A percentile compares a stretch with the other conserved stretches of the same genome.
Conservation (phyloP, 1,140 invertebrate genomes). For the Heliconius himera region DNA sequence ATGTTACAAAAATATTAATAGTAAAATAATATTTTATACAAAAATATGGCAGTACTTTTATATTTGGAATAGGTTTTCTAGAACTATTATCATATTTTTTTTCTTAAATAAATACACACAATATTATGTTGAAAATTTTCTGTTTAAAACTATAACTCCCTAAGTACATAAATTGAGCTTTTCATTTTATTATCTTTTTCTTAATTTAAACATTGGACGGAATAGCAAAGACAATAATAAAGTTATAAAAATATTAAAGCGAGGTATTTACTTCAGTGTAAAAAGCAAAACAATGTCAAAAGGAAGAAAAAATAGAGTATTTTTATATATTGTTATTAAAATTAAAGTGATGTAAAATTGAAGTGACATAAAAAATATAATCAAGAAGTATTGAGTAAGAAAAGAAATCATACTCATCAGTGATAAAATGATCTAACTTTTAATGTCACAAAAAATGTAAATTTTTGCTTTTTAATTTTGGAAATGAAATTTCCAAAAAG, state of each 20-base stretch:
- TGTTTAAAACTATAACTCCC: not conserved
- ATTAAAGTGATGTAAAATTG: too few relatives aligned
- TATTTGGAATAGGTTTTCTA: slow-evolving; percentile 18
- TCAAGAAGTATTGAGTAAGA: too few relatives aligned
- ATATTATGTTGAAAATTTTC: too few relatives aligned
- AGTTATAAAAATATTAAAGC: not conserved
- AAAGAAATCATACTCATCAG: too few relatives aligned
- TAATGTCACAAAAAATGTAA: too few relatives aligned
- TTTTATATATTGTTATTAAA: not conserved
- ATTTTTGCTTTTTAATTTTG: too few relatives aligned
- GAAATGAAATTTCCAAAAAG: too few relatives aligned
- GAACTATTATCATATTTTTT: not conserved
- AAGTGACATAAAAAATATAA: too few relatives aligned
- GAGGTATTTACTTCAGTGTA: not conserved
- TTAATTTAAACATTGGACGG: not conserved
- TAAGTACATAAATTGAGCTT: slow-evolving; percentile 10
- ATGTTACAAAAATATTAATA: not conserved
- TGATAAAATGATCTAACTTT: too few relatives aligned
- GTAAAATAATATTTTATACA: not conserved
- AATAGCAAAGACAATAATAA: not conserved
- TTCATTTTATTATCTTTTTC: not conserved
- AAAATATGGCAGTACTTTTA: slow-evolving; percentile 28
- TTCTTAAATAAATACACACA: not conserved
- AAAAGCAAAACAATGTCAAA: not conserved
- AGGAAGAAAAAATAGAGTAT: not conserved